Percentiles rank a stretch among this genome's conserved stretches.
These are phyloP conservation scores for Blastobasis adustella DNA, from an alignment of 2,888 invertebrate species.

Conservation along the genomic window DNA sequence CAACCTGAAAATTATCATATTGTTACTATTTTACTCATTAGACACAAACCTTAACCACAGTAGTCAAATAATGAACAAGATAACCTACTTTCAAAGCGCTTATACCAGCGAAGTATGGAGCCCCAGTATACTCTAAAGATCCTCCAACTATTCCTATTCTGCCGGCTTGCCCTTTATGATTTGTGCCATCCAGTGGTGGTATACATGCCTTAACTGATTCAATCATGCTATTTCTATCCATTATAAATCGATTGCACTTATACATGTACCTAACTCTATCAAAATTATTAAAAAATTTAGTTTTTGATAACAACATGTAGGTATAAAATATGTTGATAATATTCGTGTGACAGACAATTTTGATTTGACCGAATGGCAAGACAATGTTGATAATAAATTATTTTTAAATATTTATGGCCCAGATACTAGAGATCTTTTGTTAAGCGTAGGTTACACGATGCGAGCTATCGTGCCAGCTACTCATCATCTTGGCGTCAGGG, in stretches of 20 bases:
- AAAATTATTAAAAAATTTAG: neutral
- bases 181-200: constrained; percentile 77
- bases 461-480: no score
- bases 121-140: constrained; percentile 96
- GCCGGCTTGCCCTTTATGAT: constrained; percentile 94
- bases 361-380: no score
- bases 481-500: no score
- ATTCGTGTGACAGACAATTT: no score
- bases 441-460: no score
- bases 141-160: constrained; percentile 96
- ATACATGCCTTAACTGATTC: constrained; percentile 54
- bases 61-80: neutral
- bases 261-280: neutral
- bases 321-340: no score
- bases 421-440: no score
- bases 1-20: constrained; percentile 69
- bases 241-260: constrained; percentile 5
- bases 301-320: neutral
- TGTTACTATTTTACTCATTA: neutral
- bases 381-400: no score
- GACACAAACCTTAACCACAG: no score
- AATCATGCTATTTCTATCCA: constrained; percentile 32
- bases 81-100: constrained; percentile 82
- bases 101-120: constrained; percentile 96
- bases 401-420: no score